Percentiles rank a stretch among this genome's conserved stretches.
These are phyloP conservation scores for Lampropteryx suffumata DNA, from an alignment of 2,888 invertebrate genomes.

Conservation along the genomic window DNA sequence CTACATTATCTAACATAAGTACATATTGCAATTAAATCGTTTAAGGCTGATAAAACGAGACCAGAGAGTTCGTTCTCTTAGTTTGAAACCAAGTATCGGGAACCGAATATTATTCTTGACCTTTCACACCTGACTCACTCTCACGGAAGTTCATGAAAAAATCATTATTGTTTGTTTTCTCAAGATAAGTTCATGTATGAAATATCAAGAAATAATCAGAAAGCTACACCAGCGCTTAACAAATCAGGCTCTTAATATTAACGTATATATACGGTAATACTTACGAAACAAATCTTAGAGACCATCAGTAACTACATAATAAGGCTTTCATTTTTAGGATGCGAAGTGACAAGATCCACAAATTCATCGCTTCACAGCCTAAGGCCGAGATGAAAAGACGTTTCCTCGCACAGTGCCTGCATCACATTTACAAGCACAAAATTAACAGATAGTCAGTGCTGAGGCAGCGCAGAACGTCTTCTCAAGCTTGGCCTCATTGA, in stretches of 20 bases:
- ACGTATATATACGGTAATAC: not conserved
- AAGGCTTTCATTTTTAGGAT: constrained; percentile 40
- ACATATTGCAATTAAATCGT: constrained; percentile 24
- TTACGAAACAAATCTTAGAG: constrained; percentile 34
- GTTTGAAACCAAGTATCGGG: constrained; percentile 6
- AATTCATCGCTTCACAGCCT: constrained; percentile 22
- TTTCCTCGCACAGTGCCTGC: not conserved
- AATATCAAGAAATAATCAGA: no score
- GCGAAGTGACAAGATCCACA: constrained; percentile 11
- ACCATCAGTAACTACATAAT: constrained; percentile 43
- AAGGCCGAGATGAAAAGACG: constrained; percentile 3
- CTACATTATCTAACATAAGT: constrained; percentile 22
- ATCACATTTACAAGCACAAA: not conserved
- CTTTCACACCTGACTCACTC: not conserved
- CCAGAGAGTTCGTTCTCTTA: constrained; percentile 24
- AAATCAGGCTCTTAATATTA: no score
- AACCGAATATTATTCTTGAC: not conserved
- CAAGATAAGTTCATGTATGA: no score
- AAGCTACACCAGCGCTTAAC: no score
- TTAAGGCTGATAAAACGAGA: constrained; percentile 9
- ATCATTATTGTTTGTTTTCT: no score
- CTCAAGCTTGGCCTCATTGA: not conserved
- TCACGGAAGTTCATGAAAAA: not conserved
- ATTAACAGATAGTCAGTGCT: not conserved
- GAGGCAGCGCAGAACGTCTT: not conserved